These are phyloP conservation scores for Alaudala cheleensis DNA, from an alignment of 2,113 vertebrate genomes.

Conservation along the genomic window DNA sequence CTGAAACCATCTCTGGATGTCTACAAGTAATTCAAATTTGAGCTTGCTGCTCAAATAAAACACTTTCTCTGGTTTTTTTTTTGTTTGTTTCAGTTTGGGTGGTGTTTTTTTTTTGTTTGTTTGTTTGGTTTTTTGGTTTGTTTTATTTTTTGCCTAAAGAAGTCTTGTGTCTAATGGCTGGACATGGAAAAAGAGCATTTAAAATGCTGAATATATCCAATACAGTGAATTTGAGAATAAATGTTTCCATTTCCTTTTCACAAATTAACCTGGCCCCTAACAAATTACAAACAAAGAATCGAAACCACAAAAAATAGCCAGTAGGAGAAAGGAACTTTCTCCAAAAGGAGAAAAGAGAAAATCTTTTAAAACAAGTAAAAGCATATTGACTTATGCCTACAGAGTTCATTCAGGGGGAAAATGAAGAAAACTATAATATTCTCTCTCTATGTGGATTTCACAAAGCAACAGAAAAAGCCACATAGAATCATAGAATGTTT, in stretches of 20 bases:
- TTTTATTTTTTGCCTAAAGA: not conserved
- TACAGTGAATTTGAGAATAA: not conserved
- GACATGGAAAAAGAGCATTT: not conserved
- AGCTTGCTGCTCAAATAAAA: not conserved
- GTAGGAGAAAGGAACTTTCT: not conserved
- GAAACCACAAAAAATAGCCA: not conserved
- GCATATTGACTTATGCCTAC: not conserved
- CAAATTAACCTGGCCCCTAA: not conserved
- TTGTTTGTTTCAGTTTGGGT: too few relatives aligned
- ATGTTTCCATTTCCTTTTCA: not conserved
- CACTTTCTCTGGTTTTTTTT: rapidly evolving
- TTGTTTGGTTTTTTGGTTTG: too few relatives aligned
- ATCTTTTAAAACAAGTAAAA: not conserved
- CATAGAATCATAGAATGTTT: not conserved
- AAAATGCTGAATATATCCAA: not conserved
- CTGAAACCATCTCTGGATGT: not conserved
- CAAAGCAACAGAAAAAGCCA: not conserved
- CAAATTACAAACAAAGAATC: not conserved
- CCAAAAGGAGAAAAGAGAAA: not conserved
- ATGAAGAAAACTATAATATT: not conserved
- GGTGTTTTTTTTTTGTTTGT: rapidly evolving
- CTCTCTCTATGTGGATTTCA: not conserved
- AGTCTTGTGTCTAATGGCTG: not conserved
- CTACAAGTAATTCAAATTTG: not conserved
- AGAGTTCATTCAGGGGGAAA: not conserved